These are phyloP conservation scores for Podocnemis expansa DNA, from an alignment of 2,113 vertebrate species.

Conservation along the genomic window DNA sequence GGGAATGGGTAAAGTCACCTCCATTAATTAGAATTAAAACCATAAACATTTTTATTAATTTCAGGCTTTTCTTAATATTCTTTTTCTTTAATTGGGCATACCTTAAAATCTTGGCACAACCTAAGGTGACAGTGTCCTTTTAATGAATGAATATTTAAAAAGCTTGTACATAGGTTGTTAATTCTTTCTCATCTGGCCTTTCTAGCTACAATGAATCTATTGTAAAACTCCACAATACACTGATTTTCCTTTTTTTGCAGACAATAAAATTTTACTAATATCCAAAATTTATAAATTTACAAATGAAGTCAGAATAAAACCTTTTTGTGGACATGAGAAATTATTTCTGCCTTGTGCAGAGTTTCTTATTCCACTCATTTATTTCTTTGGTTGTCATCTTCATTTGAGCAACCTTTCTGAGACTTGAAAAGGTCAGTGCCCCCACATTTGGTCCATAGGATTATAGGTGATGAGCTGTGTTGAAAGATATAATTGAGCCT, in stretches of 20 bases:
- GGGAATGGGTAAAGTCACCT: not conserved
- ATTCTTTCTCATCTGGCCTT: not conserved
- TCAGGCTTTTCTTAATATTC: not conserved
- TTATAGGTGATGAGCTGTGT: conserved; percentile 38
- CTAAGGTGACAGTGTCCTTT: not conserved
- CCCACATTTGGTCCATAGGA: conserved; percentile 11
- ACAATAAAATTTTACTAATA: not conserved
- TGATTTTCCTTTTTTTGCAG: not conserved
- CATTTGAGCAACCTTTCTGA: conserved; percentile 41
- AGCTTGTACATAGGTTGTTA: not conserved
- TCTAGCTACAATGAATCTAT: not conserved
- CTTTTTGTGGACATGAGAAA: rapidly evolving
- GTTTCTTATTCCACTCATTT: not conserved
- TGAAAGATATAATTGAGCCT: conserved; percentile 49
- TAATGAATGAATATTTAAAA: not conserved
- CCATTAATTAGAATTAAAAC: not conserved
- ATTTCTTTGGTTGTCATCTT: conserved; percentile 9
- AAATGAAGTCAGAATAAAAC: not conserved
- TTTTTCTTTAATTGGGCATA: not conserved
- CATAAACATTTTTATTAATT: not conserved
- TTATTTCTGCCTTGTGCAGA: not conserved
- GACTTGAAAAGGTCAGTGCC: conserved; percentile 51
- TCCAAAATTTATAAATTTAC: conserved; percentile 20
- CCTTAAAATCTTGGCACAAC: not conserved
- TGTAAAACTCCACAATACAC: not conserved